phyloP scores from a whole-genome alignment of 2,797 vertebrate species.

The Meriones psammophilus region DNA sequence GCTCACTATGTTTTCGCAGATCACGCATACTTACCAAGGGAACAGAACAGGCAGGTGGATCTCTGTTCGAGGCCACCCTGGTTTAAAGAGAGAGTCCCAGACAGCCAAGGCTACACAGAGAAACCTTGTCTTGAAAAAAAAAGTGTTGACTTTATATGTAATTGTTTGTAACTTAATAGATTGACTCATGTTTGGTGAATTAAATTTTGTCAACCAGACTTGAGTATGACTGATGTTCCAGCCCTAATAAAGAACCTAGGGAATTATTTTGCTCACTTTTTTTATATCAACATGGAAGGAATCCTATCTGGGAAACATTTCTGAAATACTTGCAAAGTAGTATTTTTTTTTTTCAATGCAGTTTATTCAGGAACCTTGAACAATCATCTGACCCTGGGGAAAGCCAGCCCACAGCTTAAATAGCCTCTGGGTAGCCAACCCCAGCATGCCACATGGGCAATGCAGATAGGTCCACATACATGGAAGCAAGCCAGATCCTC shows the following conservation, averaged over 20 bases:
- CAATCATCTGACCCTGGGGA: no score
- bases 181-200: constrained; percentile 9
- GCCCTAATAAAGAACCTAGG: not conserved
- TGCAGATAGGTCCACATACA: no score
- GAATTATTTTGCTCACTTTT: constrained; percentile 15
- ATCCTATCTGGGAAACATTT: not conserved
- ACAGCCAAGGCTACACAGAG: no score
- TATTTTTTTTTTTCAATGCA: no score
- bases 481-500: no score
- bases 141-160: not conserved
- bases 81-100: no score
- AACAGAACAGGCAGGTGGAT: not conserved
- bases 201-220: constrained; percentile 13
- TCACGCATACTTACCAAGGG: constrained; percentile 45
- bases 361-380: no score
- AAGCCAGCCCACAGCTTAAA: no score
- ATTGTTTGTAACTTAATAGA: constrained; percentile 45
- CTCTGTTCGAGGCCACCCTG: no score
- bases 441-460: no score
- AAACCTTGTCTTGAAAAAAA: no score
- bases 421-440: no score
- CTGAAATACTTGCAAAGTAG: constrained; percentile 54
- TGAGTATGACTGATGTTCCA: constrained; percentile 16
- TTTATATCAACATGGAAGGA: not conserved
- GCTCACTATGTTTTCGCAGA: constrained; percentile 22